Evolutionary conservation across 2,888 invertebrate genomes (phyloP).

Genomic region (Meiosimyza decipiens): DNA sequence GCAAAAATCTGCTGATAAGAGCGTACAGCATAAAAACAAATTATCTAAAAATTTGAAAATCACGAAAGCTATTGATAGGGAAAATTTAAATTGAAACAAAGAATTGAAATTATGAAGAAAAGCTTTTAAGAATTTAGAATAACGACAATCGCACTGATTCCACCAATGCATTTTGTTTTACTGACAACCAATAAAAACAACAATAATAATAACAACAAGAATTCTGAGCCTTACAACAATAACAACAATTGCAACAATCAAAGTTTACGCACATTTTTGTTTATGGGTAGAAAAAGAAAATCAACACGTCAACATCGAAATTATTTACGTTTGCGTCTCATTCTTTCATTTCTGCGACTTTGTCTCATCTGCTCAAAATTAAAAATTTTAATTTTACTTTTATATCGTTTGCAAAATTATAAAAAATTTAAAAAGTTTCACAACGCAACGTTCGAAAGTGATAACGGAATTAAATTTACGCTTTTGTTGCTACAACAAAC

Average conservation of each 20-base stretch:
- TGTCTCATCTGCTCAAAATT: slow-evolving; percentile 42
- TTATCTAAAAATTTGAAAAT: neutral
- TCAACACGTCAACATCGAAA: slow-evolving; percentile 66
- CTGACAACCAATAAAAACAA: slow-evolving; percentile 35
- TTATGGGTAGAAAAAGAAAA: slow-evolving; percentile 67
- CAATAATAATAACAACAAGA: slow-evolving; percentile 7
- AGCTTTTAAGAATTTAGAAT: too few relatives aligned
- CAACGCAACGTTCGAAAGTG: slow-evolving; percentile 23
- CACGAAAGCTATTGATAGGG: neutral
- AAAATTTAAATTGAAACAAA: neutral
- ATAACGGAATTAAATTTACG: too few relatives aligned
- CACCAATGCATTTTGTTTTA: too few relatives aligned
- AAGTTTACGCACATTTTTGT: slow-evolving; percentile 51
- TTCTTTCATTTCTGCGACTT: slow-evolving; percentile 55
- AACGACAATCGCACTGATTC: too few relatives aligned
- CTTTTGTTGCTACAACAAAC: too few relatives aligned
- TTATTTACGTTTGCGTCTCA: slow-evolving; percentile 67
- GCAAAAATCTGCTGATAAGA: slow-evolving; percentile 52
- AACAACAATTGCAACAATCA: slow-evolving; percentile 4
- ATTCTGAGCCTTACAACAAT: slow-evolving; percentile 1
- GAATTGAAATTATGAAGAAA: too few relatives aligned
- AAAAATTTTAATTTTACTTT: slow-evolving; percentile 32
- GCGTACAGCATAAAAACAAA: slow-evolving; percentile 17
- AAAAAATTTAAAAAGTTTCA: slow-evolving; percentile 11
- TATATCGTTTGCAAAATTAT: slow-evolving; percentile 32